Base-by-base conservation (phyloP, 2,797 vertebrate species). In the Typhlichthys subterraneus region DNA sequence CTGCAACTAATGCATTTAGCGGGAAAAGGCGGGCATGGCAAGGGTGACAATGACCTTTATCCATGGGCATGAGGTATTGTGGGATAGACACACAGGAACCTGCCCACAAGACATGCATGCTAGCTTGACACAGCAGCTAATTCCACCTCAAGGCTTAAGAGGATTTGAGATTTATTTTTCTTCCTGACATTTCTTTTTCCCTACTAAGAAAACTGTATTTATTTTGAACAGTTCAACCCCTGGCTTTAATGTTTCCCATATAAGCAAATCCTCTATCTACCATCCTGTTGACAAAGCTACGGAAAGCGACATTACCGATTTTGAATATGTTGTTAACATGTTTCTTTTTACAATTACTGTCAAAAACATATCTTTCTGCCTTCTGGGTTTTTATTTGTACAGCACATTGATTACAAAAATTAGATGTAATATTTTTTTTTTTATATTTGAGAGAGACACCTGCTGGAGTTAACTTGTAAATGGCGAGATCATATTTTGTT, bases 401-500 rank as follows among this genome's bases (percentile, higher is more conserved):
- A 85, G 87, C 90, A 90, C 87, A 89, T 76, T 65, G 82, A 82
- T 76, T 76, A 79, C 79, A 79, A 77, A 79, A 72, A 87, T 82
- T 84, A 92, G 89, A 94, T 92, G 89, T 92, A 84, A 84, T 93
- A 89, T 92, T 92, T 88, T 88, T 90, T 83, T 83, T 93, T 85
- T 88, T 79, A 73, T 77, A 65, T 88, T 78, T 64, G 64, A 67
- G 70, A 77, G 81, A 83, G 72, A 55, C 66, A 69, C 72, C 84
- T 42, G 61, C 75, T 81, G 84, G 67, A 63, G 80, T 80, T 84
- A 70, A 88, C 86, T 75, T 70, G 70, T 82, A 73, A 76, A 73
- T 76, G 60, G 91, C 92, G 92, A 92, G 94, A 93, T 95, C 93
- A 93, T 94, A 97, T 97, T 98, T 97, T 97, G 95, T 94, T 93